phyloP scores from a whole-genome alignment of 2,113 vertebrate genomes.

The Hystrix cristata region DNA sequence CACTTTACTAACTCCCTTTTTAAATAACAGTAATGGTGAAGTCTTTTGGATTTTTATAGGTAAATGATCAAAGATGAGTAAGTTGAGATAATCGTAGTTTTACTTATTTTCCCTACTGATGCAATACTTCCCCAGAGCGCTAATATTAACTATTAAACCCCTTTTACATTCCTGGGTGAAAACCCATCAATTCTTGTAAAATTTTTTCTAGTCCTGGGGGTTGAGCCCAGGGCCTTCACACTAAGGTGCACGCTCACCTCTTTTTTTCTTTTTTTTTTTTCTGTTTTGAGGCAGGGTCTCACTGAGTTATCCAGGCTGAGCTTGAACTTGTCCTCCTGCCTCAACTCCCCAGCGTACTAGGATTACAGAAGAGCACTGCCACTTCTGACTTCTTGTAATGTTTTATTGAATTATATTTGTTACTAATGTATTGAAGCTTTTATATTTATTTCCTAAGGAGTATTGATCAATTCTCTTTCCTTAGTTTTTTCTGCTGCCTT shows the following conservation, averaged over 20 bases:
- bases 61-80: slow-evolving; percentile 13
- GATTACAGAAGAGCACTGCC: neutral
- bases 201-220: neutral
- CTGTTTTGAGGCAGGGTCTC: neutral
- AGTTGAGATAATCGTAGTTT: neutral
- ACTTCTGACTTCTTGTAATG: neutral
- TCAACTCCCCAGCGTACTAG: neutral
- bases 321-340: neutral
- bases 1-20: neutral
- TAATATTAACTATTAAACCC: neutral
- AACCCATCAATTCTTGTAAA: neutral
- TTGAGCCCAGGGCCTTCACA: neutral
- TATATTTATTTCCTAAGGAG: neutral
- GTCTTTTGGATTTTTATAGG: slow-evolving; percentile 10
- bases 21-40: slow-evolving; percentile 18
- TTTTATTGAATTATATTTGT: slow-evolving; percentile 44
- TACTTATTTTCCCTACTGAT: neutral
- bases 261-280: neutral
- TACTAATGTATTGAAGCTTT: slow-evolving; percentile 3
- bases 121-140: neutral
- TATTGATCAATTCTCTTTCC: slow-evolving; percentile 21
- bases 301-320: neutral
- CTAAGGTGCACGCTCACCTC: neutral
- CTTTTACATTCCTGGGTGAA: neutral
- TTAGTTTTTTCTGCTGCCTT: slow-evolving; percentile 14